Conservation (phyloP, 2,888 invertebrate species). For the Zeuzera pyrina region DNA sequence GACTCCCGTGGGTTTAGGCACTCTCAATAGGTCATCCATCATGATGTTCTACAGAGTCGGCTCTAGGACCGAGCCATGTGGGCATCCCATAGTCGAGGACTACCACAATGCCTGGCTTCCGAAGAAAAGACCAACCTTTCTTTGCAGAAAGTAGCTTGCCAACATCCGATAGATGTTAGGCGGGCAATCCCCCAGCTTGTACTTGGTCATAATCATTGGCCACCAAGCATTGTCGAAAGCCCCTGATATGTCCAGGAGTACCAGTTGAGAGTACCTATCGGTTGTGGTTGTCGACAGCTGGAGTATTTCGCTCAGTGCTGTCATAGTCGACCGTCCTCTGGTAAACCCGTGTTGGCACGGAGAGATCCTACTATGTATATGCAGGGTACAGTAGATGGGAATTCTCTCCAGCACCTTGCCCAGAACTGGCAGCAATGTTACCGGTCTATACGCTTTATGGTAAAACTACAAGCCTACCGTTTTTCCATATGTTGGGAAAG, state of each 20-base stretch:
- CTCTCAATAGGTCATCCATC: conserved; percentile 18
- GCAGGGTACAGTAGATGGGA: conserved; percentile 13
- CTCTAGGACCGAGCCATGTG: conserved; percentile 21
- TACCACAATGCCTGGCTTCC: conserved; percentile 13
- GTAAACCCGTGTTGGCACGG: conserved; percentile 25
- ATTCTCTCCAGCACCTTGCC: conserved; percentile 25
- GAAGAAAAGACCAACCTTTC: conserved; percentile 15
- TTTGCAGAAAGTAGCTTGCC: conserved; percentile 16
- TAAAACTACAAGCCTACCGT: conserved; percentile 5
- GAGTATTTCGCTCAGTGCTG: conserved; percentile 14
- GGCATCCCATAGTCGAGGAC: conserved; percentile 17
- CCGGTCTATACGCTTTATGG: too few relatives aligned
- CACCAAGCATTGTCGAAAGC: not conserved
- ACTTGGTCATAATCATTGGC: conserved; percentile 9
- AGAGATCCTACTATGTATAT: conserved; percentile 7
- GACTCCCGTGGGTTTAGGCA: too few relatives aligned
- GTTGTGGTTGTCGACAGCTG: not conserved
- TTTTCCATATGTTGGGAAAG: conserved; percentile 11
- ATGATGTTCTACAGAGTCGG: conserved; percentile 19
- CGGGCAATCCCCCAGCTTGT: conserved; percentile 16
- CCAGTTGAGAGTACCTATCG: conserved; percentile 17
- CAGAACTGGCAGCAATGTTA: conserved; percentile 22
- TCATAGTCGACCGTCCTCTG: conserved; percentile 18
- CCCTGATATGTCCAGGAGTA: conserved; percentile 21
- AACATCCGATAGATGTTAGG: conserved; percentile 21